Evolutionary conservation across 2,888 invertebrate genomes (phyloP).

Genomic region (Macropis europaea): DNA sequence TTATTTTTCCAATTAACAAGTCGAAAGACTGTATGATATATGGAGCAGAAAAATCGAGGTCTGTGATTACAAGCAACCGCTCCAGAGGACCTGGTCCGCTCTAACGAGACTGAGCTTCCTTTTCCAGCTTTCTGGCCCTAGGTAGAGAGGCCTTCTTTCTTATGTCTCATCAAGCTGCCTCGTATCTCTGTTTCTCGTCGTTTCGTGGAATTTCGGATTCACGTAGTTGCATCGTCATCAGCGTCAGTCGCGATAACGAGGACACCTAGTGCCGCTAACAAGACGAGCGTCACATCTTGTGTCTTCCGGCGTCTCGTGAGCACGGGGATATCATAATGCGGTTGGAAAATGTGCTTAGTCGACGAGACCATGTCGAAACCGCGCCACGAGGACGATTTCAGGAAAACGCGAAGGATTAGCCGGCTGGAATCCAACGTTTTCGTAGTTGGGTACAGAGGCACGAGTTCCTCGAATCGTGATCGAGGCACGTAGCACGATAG

Average conservation of each 20-base stretch:
- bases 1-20: conserved; percentile 34
- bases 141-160: conserved; percentile 31
- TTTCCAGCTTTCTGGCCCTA: conserved; percentile 20
- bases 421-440: background rate
- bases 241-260: conserved; percentile 68
- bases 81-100: conserved; percentile 17
- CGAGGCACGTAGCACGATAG: conserved; percentile 20
- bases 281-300: conserved; percentile 66
- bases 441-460: conserved; percentile 3
- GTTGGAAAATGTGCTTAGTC: conserved; percentile 57
- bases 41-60: conserved; percentile 6
- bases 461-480: conserved; percentile 34
- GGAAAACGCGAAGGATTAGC: conserved; percentile 18
- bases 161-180: conserved; percentile 20
- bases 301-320: conserved; percentile 18
- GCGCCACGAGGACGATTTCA: conserved; percentile 30
- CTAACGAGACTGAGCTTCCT: conserved; percentile 42
- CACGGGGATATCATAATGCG: conserved; percentile 59
- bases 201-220: conserved; percentile 26
- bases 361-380: conserved; percentile 39
- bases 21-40: background rate
- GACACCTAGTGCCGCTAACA: conserved; percentile 68
- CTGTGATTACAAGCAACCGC: background rate
- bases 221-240: conserved; percentile 62
- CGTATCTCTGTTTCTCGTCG: background rate